Percentiles rank a stretch among this genome's conserved stretches.
phyloP scores from a whole-genome alignment of 2,797 vertebrate species.

The Channa striata region DNA sequence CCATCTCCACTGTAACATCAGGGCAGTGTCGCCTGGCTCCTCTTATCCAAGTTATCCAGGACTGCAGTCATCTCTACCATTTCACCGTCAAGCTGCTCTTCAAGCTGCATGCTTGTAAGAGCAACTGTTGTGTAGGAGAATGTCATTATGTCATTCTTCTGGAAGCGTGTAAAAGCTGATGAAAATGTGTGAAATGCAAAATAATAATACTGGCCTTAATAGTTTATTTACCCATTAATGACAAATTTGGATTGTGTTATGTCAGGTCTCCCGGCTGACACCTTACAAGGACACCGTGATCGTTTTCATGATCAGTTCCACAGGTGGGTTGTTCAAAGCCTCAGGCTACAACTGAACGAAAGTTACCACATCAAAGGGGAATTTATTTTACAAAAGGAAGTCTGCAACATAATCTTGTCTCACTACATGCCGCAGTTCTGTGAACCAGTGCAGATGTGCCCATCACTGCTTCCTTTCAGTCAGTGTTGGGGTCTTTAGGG shows the following conservation, averaged over 20 bases:
- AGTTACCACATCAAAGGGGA: neutral
- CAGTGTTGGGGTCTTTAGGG: neutral
- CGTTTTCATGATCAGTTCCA: constrained; percentile 97
- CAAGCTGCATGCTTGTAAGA: constrained; percentile 96
- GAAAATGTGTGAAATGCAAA: neutral
- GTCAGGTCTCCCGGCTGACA: constrained; percentile 94
- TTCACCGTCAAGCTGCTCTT: constrained; percentile 96
- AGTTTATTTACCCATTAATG: neutral
- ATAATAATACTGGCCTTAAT: neutral
- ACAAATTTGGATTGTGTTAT: constrained; percentile 5
- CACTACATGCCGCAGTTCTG: constrained; percentile 28
- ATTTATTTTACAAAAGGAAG: constrained; percentile 12
- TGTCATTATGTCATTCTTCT: neutral
- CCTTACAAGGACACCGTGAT: constrained; percentile 95
- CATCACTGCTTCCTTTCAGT: constrained; percentile 3
- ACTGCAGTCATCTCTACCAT: constrained; percentile 98
- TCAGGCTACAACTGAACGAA: constrained; percentile 10
- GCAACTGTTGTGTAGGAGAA: neutral
- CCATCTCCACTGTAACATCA: constrained; percentile 92
- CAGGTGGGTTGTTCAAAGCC: constrained; percentile 82
- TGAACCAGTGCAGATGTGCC: constrained; percentile 52
- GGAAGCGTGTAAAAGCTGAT: too few species aligned
- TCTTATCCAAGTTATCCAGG: constrained; percentile 97
- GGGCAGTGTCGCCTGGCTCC: constrained; percentile 97
- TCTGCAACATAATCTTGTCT: constrained; percentile 46